Evolutionary conservation across 1,140 invertebrate genomes (phyloP).

Genomic region (Meloidogyne chitwoodi): DNA sequence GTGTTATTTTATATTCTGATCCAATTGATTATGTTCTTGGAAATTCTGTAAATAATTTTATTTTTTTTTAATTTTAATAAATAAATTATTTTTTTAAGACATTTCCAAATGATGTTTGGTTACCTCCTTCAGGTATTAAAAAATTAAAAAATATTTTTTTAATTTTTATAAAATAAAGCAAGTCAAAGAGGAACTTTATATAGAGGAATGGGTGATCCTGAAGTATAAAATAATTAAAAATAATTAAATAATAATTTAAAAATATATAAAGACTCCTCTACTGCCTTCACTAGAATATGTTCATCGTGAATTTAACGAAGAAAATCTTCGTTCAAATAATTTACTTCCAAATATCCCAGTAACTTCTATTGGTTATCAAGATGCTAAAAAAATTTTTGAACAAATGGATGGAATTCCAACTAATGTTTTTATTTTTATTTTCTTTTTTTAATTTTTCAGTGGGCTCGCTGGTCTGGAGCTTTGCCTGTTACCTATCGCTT

Average conservation of each 20-base stretch:
- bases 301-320: slow-evolving; percentile 27
- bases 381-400: slow-evolving; percentile 34
- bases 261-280: slow-evolving; percentile 17
- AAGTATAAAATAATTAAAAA: slow-evolving; percentile 11
- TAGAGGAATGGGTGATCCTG: slow-evolving; percentile 13
- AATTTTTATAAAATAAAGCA: neutral
- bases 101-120: slow-evolving; percentile 63
- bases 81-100: slow-evolving; percentile 28
- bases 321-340: slow-evolving; percentile 3
- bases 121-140: slow-evolving; percentile 63
- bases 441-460: slow-evolving; percentile 27
- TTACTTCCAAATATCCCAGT: slow-evolving; percentile 48
- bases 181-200: slow-evolving; percentile 26
- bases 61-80: slow-evolving; percentile 20
- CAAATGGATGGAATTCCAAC: slow-evolving; percentile 36
- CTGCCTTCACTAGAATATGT: slow-evolving; percentile 40
- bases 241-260: neutral
- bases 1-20: slow-evolving; percentile 64
- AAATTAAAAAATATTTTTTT: neutral
- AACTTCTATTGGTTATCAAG: slow-evolving; percentile 42
- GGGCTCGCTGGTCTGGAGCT: slow-evolving; percentile 34
- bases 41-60: slow-evolving; percentile 15
- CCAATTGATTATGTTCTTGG: slow-evolving; percentile 61
- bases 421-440: slow-evolving; percentile 25
- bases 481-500: slow-evolving; percentile 27